phyloP scores from a whole-genome alignment of 2,888 invertebrate species.

The Teleiodes luculella region DNA sequence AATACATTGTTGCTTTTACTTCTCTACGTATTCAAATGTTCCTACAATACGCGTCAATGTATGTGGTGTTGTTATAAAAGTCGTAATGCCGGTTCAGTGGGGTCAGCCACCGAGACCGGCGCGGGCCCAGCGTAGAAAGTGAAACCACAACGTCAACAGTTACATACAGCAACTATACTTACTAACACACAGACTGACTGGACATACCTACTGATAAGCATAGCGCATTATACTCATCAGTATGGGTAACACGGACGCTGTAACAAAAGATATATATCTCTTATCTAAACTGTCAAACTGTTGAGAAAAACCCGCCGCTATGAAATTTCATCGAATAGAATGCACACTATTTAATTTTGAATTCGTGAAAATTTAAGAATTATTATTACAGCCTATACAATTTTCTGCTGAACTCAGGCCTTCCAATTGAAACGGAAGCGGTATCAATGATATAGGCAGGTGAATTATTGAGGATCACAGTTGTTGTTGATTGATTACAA shows the following conservation, averaged over 20 bases:
- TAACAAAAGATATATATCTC: too few species aligned
- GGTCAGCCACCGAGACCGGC: background rate
- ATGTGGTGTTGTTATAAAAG: background rate
- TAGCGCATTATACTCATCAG: too few species aligned
- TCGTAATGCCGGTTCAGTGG: background rate
- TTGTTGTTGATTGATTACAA: too few species aligned
- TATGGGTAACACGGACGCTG: too few species aligned
- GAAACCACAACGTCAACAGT: background rate
- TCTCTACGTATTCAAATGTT: too few species aligned
- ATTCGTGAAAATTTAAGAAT: background rate
- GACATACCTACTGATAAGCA: too few species aligned
- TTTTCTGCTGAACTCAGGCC: background rate
- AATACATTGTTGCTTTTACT: too few species aligned
- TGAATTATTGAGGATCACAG: too few species aligned
- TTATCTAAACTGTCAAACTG: too few species aligned
- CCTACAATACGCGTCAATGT: background rate
- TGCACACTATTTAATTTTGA: background rate
- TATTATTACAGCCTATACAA: background rate
- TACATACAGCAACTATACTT: background rate
- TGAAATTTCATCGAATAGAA: too few species aligned
- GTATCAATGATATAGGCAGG: too few species aligned
- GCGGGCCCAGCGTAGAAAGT: constrained; percentile 5
- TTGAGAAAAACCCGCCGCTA: too few species aligned
- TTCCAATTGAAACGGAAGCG: background rate
- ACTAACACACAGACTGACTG: background rate